These are phyloP conservation scores for Melanotaenia pygmaea DNA, from an alignment of 2,797 vertebrate species.

Conservation along the genomic window DNA sequence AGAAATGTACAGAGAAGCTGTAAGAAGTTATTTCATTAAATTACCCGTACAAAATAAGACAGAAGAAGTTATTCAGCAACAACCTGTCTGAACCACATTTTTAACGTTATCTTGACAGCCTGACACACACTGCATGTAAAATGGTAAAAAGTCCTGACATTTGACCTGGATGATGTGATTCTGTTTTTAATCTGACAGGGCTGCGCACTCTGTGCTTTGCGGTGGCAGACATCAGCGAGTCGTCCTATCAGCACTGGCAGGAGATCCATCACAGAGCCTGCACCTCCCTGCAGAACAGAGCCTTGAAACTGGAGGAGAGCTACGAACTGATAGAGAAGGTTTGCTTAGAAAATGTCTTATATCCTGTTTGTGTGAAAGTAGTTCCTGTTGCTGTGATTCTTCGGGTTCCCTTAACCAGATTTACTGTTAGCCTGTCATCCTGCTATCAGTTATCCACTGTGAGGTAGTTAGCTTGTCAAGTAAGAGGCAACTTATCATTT, in stretches of 20 bases:
- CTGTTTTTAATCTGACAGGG: slow-evolving; percentile 76
- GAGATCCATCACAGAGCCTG: slow-evolving; percentile 88
- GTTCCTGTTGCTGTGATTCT: background rate
- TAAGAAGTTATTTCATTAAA: background rate
- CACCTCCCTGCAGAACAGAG: slow-evolving; percentile 92
- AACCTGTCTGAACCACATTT: background rate
- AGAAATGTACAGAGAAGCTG: background rate
- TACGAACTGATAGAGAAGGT: slow-evolving; percentile 99
- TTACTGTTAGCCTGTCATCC: background rate
- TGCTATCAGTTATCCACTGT: background rate
- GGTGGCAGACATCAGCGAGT: slow-evolving; percentile 92
- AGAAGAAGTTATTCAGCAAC: background rate
- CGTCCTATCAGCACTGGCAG: slow-evolving; percentile 92
- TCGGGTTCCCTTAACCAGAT: background rate
- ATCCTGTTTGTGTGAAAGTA: slow-evolving; percentile 2
- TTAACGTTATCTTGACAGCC: background rate
- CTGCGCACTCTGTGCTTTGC: slow-evolving; percentile 96
- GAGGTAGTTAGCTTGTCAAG: slow-evolving; percentile 8
- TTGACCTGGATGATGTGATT: slow-evolving; percentile 16
- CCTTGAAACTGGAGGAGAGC: slow-evolving; percentile 95
- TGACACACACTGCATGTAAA: background rate
- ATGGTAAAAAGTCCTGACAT: background rate
- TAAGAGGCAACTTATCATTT: slow-evolving; percentile 18
- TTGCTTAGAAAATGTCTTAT: slow-evolving; percentile 29
- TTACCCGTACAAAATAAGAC: background rate